A percentile compares a stretch with the other conserved stretches of the same genome.
These are phyloP conservation scores for Leistus spinibarbis DNA, from an alignment of 2,888 invertebrate genomes.

Conservation along the genomic window DNA sequence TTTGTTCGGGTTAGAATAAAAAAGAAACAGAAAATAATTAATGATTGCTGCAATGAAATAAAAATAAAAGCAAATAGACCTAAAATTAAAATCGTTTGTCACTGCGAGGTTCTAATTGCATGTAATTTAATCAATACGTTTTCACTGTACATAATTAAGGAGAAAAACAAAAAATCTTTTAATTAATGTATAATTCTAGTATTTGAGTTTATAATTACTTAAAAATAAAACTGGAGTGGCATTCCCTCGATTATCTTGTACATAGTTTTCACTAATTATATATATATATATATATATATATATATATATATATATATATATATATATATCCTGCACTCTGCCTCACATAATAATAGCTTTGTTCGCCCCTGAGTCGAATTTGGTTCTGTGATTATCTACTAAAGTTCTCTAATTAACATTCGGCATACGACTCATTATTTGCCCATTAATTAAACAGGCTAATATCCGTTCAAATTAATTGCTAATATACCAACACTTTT, in stretches of 20 bases:
- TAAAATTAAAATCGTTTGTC: conserved; percentile 18
- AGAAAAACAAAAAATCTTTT: background rate
- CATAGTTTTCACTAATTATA: too few relatives aligned
- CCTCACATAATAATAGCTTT: background rate
- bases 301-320: too few relatives aligned
- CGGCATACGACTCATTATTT: background rate
- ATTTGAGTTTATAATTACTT: too few relatives aligned
- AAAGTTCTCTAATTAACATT: background rate
- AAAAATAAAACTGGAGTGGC: too few relatives aligned
- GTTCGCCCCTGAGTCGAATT: background rate
- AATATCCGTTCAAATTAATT: background rate
- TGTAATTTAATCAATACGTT: background rate
- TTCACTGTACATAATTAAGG: background rate
- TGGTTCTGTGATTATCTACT: background rate
- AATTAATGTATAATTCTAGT: background rate
- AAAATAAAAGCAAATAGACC: background rate
- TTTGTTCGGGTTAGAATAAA: background rate
- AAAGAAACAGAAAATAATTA: background rate
- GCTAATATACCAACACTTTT: background rate
- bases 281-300: too few relatives aligned
- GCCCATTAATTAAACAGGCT: background rate
- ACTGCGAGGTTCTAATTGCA: background rate
- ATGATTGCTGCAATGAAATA: background rate
- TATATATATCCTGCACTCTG: too few relatives aligned
- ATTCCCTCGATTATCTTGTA: too few relatives aligned